phyloP scores from a whole-genome alignment of 2,797 vertebrate genomes.

The Harpagifer antarcticus region DNA sequence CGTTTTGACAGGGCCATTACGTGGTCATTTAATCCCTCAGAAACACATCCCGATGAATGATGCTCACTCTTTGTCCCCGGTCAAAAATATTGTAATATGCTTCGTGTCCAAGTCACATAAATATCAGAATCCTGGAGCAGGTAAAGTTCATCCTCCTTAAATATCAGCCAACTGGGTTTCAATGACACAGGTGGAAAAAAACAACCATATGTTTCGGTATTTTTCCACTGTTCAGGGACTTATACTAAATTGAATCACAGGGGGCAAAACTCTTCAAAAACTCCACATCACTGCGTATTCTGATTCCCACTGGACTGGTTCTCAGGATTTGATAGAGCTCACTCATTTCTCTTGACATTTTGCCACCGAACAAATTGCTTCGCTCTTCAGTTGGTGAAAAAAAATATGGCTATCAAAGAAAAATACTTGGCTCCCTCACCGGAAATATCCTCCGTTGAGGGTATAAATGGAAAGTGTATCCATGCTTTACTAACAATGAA shows the following conservation, averaged over 20 bases:
- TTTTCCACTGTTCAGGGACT: too few species aligned
- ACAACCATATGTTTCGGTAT: neutral
- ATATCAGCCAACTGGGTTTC: constrained; percentile 1
- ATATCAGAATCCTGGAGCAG: neutral
- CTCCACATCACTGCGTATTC: constrained; percentile 5
- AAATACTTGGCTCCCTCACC: constrained; percentile 14
- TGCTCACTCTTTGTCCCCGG: constrained; percentile 31
- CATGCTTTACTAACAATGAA: constrained; percentile 2
- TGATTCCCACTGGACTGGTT: constrained; percentile 25
- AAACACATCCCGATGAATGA: constrained; percentile 38
- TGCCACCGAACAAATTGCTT: constrained; percentile 43
- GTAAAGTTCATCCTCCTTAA: constrained; percentile 12
- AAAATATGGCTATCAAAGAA: neutral
- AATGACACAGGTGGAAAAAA: neutral
- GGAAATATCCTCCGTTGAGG: constrained; percentile 24
- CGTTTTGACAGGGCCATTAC: constrained; percentile 47
- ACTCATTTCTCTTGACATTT: constrained; percentile 55
- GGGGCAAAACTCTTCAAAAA: constrained; percentile 6
- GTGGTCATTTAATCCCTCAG: constrained; percentile 33
- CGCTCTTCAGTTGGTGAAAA: constrained; percentile 5
- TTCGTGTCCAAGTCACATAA: constrained; percentile 23
- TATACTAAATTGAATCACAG: neutral
- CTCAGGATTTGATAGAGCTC: constrained; percentile 45
- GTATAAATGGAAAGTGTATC: constrained; percentile 26
- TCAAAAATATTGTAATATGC: constrained; percentile 30